Conservation (phyloP, 1,140 invertebrate species). For the Bombus turneri region DNA sequence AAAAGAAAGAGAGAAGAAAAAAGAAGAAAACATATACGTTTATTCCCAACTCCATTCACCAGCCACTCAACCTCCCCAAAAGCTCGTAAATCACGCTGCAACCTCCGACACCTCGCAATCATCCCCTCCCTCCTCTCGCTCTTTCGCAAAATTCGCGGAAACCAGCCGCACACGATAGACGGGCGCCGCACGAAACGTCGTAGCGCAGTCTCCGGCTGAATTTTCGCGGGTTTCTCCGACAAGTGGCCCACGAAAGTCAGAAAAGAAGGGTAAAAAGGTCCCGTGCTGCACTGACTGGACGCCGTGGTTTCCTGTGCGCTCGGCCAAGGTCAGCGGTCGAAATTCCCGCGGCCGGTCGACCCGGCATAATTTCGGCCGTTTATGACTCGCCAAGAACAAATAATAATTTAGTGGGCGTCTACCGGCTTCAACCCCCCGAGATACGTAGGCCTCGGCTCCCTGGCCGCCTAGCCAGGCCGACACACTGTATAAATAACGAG, state of each 20-base stretch:
- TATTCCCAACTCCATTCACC: too few relatives aligned
- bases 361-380: slow-evolving; percentile 78
- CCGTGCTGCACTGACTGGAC: background rate
- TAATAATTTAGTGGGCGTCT: slow-evolving; percentile 81
- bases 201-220: background rate
- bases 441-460: slow-evolving; percentile 39
- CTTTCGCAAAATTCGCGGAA: background rate
- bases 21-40: too few relatives aligned
- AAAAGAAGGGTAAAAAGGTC: background rate
- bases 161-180: background rate
- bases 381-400: slow-evolving; percentile 78
- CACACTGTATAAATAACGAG: slow-evolving; percentile 77
- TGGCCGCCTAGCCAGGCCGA: slow-evolving; percentile 10
- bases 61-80: background rate
- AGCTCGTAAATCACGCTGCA: background rate
- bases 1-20: too few relatives aligned
- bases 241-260: background rate
- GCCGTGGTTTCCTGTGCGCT: slow-evolving; percentile 45
- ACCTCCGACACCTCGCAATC: background rate
- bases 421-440: slow-evolving; percentile 60
- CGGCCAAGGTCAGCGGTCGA: slow-evolving; percentile 43
- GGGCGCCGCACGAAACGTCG: slow-evolving; percentile 1
- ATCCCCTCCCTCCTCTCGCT: background rate
- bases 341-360: slow-evolving; percentile 64
- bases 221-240: background rate